These are phyloP conservation scores for Muscidifurax raptorellus DNA, from an alignment of 1,140 invertebrate genomes.

Conservation along the genomic window DNA sequence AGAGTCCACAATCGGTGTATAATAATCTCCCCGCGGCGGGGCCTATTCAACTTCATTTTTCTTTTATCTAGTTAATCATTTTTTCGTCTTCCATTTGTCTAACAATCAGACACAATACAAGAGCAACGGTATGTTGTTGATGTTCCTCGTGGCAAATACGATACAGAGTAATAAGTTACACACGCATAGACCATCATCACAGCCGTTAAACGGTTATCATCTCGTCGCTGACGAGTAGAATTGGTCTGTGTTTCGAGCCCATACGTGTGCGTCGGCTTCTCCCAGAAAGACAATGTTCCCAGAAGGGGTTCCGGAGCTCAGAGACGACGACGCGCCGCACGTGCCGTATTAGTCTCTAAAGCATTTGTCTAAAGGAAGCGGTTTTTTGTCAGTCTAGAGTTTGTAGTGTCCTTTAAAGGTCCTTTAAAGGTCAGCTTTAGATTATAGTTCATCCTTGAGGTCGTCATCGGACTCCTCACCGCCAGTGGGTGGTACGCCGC, in stretches of 20 bases:
- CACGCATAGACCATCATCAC: constrained; percentile 52
- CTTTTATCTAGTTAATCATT: constrained; percentile 14
- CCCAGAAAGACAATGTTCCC: background rate
- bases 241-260: constrained; percentile 27
- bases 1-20: constrained; percentile 28
- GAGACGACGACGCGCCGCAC: constrained; percentile 8
- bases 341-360: constrained; percentile 53
- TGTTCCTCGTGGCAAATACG: constrained; percentile 56
- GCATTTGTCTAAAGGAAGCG: constrained; percentile 60
- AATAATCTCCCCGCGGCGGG: constrained; percentile 13
- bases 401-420: constrained; percentile 38
- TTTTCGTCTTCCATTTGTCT: constrained; percentile 26
- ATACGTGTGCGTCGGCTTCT: constrained; percentile 8
- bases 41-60: constrained; percentile 5
- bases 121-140: constrained; percentile 42
- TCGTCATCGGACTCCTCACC: constrained; percentile 82
- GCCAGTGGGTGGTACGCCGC: constrained; percentile 81
- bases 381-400: constrained; percentile 66
- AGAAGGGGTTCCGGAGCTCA: background rate
- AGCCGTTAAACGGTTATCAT: constrained; percentile 47
- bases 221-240: constrained; percentile 27
- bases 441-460: constrained; percentile 92
- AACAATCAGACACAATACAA: constrained; percentile 20
- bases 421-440: constrained; percentile 52
- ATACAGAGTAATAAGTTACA: constrained; percentile 54